Base-by-base conservation (phyloP, 2,888 invertebrate species). In the Cataglyphis albicans region DNA sequence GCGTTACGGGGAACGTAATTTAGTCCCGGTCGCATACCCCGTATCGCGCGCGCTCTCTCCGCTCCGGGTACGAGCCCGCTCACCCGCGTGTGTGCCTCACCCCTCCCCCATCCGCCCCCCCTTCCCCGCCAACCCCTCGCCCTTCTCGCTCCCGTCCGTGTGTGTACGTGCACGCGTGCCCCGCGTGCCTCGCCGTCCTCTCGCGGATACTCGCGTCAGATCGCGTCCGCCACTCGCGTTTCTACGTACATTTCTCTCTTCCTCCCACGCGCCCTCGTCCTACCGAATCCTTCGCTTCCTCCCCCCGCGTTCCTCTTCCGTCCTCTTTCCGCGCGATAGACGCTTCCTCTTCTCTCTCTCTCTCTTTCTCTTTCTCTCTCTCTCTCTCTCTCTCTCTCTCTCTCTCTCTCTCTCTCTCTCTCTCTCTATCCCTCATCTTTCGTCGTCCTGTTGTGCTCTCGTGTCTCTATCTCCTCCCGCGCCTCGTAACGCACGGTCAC, bases 1-100 rank as follows among this genome's bases (percentile, higher is more conserved):
- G 93, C 91, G 93, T 94, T 93, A 94, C 91, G 91, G 90, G 91
- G 91, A 93, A 93, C 92, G 92, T 93, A 93, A 94, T 93, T 93
- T 93, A 93, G 92, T 92, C 89, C 91, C 91, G 91, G 90, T 90
- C 86, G 88, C 88, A 91, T 89, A 87, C 87, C 85, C 89, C 87
- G 87, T 90, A 89, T 81, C 86, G 88, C 84, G 86, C 86, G 88
- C 85, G 82, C 25, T 25, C 32, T 32, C 86, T 73, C 48, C 83
- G 75, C 82, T 87, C 76, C 78, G 76, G 48, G 48, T 74, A 64
- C 48, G 48, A 48, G 48, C 82, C 38, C 61, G 78, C 55, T 82
- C 55, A n/a, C 55, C 55, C 82, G 74, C 81, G 82, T 82, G 86
- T 83, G 84, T 87, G 21, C 21, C 86, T 84, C 83, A 82, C 86